phyloP scores from a whole-genome alignment of 2,888 invertebrate species.

The Meandrusa payeni region DNA sequence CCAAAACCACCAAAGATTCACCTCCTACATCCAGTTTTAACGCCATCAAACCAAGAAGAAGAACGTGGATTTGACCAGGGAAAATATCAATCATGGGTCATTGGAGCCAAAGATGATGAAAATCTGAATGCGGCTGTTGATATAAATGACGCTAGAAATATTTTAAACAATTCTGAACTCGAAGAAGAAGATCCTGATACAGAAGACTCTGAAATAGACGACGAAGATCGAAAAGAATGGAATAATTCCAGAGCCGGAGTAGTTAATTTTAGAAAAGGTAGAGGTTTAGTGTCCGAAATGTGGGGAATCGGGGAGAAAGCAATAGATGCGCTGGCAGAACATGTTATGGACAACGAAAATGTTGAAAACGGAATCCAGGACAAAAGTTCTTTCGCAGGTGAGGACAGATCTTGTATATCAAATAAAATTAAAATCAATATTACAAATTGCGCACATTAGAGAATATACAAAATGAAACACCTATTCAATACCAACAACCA shows the following conservation, averaged over 20 bases:
- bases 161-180: conserved; percentile 6
- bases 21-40: conserved; percentile 55
- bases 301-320: conserved; percentile 60
- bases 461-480: no score
- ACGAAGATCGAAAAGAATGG: conserved; percentile 2
- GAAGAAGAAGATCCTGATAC: conserved; percentile 8
- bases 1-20: conserved; percentile 66
- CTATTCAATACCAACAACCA: no score
- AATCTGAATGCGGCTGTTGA: not conserved
- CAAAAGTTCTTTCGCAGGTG: conserved; percentile 64
- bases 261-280: conserved; percentile 32
- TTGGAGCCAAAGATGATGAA: conserved; percentile 37
- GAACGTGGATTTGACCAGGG: conserved; percentile 53
- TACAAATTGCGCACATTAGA: no score
- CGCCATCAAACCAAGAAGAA: conserved; percentile 61
- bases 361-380: conserved; percentile 58
- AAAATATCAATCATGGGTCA: conserved; percentile 61
- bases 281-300: conserved; percentile 49
- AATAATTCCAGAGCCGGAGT: not conserved
- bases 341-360: conserved; percentile 57
- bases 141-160: conserved; percentile 23
- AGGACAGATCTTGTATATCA: no score
- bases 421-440: no score
- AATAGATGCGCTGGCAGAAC: conserved; percentile 57
- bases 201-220: conserved; percentile 3